phyloP scores from a whole-genome alignment of 1,140 invertebrate genomes.

The Pristionchus pacificus region DNA sequence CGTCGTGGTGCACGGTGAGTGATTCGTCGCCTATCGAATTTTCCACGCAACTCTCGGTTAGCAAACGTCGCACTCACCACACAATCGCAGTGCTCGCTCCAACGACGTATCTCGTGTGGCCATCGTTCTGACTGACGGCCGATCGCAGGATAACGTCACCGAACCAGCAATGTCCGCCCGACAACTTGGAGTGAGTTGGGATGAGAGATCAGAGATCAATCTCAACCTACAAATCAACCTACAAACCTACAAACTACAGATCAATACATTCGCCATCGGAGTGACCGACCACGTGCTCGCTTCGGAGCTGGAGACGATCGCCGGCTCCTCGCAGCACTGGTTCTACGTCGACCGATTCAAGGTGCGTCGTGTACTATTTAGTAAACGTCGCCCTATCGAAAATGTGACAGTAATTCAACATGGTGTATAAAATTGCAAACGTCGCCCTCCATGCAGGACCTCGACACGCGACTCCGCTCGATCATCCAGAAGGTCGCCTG shows the following conservation, averaged over 20 bases:
- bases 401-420: too few relatives aligned
- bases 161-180: slow-evolving; percentile 50
- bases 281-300: slow-evolving; percentile 57
- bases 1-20: slow-evolving; percentile 52
- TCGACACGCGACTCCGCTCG: slow-evolving; percentile 53
- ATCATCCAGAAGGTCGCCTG: slow-evolving; percentile 56
- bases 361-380: background rate
- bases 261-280: slow-evolving; percentile 56
- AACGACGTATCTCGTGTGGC: slow-evolving; percentile 51
- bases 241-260: too few relatives aligned
- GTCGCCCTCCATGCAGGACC: slow-evolving; percentile 32
- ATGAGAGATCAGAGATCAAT: background rate
- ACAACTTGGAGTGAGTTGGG: slow-evolving; percentile 29
- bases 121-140: slow-evolving; percentile 55
- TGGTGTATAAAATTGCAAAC: too few relatives aligned
- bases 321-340: slow-evolving; percentile 55
- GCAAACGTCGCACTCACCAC: too few relatives aligned
- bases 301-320: slow-evolving; percentile 51
- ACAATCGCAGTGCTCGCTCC: slow-evolving; percentile 17
- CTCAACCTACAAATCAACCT: too few relatives aligned
- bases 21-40: too few relatives aligned
- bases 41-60: too few relatives aligned
- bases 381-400: background rate
- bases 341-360: slow-evolving; percentile 58
- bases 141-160: slow-evolving; percentile 57